These are phyloP conservation scores for Butorides virescens DNA, from an alignment of 2,113 vertebrate species.

Conservation along the genomic window DNA sequence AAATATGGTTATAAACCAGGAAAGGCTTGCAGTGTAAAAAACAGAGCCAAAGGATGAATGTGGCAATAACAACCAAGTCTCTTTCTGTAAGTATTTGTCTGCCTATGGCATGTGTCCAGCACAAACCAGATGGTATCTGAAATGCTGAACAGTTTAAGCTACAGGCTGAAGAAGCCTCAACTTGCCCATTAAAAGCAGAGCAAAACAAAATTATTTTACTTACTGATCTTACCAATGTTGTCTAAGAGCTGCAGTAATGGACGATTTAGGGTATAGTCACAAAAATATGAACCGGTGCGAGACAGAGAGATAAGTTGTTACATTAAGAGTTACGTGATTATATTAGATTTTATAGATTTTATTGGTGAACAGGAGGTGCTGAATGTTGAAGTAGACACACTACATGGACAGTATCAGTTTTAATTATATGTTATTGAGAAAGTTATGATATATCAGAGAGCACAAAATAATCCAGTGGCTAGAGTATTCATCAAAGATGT, in stretches of 20 bases:
- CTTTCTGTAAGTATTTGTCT: neutral
- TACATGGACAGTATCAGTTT: neutral
- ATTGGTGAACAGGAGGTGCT: neutral
- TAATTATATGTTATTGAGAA: neutral
- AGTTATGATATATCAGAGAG: neutral
- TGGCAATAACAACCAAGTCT: neutral
- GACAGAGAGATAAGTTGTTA: fast-evolving
- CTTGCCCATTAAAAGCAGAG: neutral
- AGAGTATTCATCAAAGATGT: neutral
- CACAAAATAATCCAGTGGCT: neutral
- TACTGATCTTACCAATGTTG: neutral
- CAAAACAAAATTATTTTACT: neutral
- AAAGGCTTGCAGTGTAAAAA: neutral
- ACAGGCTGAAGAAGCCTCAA: neutral
- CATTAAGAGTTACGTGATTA: neutral
- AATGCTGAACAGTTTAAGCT: neutral
- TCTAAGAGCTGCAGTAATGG: neutral
- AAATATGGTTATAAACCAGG: neutral
- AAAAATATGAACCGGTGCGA: neutral
- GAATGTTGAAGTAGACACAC: neutral
- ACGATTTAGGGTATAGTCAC: neutral
- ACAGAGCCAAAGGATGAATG: neutral
- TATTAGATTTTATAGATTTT: neutral
- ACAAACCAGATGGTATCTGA: conserved; percentile 25
- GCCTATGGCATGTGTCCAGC: neutral